Evolutionary conservation across 2,888 invertebrate species (phyloP).

Genomic region (Spatulosminthurus flaviceps): DNA sequence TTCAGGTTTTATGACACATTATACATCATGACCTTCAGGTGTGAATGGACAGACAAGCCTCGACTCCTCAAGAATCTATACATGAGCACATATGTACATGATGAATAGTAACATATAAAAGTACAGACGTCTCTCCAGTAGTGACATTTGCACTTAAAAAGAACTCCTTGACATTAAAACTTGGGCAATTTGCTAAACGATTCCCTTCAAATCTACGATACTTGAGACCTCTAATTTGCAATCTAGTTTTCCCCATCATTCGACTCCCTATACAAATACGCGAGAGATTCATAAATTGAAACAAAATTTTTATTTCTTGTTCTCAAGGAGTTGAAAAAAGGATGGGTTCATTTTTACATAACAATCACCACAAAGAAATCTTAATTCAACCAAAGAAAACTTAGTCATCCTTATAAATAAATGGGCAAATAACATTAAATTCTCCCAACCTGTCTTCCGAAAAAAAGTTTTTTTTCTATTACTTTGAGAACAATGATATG

Average conservation of each 20-base stretch:
- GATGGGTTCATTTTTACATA: not conserved
- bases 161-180: too few species aligned
- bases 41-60: not conserved
- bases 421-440: not conserved
- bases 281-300: too few species aligned
- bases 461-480: not conserved
- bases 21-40: not conserved
- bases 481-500: not conserved
- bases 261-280: too few species aligned
- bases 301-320: not conserved
- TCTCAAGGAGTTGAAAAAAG: not conserved
- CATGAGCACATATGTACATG: too few species aligned
- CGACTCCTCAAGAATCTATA: too few species aligned
- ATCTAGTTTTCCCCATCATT: too few species aligned
- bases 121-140: too few species aligned
- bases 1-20: not conserved
- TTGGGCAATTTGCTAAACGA: too few species aligned
- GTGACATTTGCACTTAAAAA: too few species aligned
- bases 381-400: not conserved
- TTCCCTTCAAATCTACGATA: too few species aligned
- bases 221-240: too few species aligned
- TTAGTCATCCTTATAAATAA: conserved; percentile 17
- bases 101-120: too few species aligned
- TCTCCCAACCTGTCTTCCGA: not conserved
- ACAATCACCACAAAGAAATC: not conserved